A percentile compares a stretch with the other conserved stretches of the same genome.
Conservation (phyloP, 1,140 invertebrate species). For the Trichonephila clavipes region DNA sequence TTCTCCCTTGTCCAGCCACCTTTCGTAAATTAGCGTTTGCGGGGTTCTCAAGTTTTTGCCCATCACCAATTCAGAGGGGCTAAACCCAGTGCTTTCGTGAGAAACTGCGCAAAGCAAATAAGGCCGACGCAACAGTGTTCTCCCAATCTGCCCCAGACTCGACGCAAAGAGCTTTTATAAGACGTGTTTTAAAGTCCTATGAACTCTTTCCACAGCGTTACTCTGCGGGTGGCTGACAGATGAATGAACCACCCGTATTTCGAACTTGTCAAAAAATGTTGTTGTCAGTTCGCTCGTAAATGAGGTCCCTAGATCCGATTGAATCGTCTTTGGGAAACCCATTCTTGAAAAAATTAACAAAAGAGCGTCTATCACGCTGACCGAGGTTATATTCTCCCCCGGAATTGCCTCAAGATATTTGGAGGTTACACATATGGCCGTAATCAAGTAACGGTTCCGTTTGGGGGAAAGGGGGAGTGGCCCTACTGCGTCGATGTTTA, state of each 20-base stretch:
- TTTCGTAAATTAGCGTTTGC: too few species aligned
- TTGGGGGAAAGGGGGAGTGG: too few species aligned
- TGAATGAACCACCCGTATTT: neutral
- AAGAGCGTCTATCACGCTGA: neutral
- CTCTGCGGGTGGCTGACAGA: conserved; percentile 24
- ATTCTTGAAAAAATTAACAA: neutral
- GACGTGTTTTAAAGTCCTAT: neutral
- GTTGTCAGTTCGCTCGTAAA: conserved; percentile 6
- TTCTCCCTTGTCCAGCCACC: too few species aligned
- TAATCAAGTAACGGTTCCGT: too few species aligned
- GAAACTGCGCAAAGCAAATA: neutral
- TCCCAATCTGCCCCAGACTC: too few species aligned
- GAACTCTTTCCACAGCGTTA: neutral
- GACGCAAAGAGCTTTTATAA: too few species aligned
- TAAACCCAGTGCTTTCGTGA: too few species aligned
- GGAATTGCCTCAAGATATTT: neutral
- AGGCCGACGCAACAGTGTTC: too few species aligned
- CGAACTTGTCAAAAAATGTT: neutral
- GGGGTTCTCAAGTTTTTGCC: too few species aligned
- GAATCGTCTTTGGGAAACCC: neutral
- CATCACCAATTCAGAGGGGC: too few species aligned
- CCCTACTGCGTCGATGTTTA: too few species aligned
- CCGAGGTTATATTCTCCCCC: neutral
- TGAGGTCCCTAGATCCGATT: neutral
- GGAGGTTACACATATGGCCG: too few species aligned